Percentiles rank a stretch among this genome's conserved stretches.
These are phyloP conservation scores for Cephus spinipes DNA, from an alignment of 2,888 invertebrate species.

Conservation along the genomic window DNA sequence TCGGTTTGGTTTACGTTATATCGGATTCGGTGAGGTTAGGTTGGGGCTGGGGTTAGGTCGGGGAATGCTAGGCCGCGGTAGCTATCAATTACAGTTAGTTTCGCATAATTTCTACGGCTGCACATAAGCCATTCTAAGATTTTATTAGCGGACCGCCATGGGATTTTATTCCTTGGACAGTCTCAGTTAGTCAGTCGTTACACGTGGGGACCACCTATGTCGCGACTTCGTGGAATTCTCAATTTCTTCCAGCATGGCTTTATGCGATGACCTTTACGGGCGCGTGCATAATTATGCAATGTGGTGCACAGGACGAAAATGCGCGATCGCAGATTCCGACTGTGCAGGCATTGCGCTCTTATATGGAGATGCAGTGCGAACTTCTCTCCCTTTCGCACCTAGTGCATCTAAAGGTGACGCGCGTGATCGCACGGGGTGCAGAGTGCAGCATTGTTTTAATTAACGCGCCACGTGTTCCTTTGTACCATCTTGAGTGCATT, in stretches of 20 bases:
- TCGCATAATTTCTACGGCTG: neutral
- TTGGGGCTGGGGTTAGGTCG: neutral
- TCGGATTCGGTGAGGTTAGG: neutral
- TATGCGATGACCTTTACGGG: neutral
- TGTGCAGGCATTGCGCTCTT: neutral
- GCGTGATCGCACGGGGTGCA: conserved; percentile 5
- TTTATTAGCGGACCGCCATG: neutral
- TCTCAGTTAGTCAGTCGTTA: neutral
- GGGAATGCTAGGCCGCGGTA: neutral
- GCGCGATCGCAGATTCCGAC: neutral
- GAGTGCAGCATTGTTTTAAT: conserved; percentile 56
- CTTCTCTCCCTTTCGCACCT: neutral
- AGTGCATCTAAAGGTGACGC: neutral
- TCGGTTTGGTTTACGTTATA: neutral
- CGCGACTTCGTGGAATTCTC: neutral
- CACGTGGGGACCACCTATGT: neutral
- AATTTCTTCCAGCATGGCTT: neutral
- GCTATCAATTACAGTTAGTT: neutral
- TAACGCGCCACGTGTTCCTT: conserved; percentile 52
- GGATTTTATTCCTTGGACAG: neutral
- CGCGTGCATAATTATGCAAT: neutral
- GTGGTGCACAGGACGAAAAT: neutral
- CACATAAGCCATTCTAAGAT: neutral
- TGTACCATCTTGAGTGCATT: conserved; percentile 35
- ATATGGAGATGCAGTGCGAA: neutral